Percentiles rank a stretch among this genome's conserved stretches.
Evolutionary conservation across 2,113 vertebrate species (phyloP).

Genomic region (Cavia porcellus): DNA sequence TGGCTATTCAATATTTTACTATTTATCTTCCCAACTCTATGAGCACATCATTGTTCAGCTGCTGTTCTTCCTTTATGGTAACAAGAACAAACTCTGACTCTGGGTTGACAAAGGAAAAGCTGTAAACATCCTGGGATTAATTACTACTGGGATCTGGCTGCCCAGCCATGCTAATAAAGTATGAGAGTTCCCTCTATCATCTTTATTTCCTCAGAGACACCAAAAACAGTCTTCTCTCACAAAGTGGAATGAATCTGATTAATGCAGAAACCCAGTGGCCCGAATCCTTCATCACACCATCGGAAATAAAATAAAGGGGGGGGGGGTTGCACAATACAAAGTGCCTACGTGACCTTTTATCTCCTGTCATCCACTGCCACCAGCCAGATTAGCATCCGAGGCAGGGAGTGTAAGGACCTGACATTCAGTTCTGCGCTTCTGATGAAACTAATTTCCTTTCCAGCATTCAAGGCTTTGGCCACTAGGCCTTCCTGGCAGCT

Average conservation of each 20-base stretch:
- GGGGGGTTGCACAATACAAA: not conserved
- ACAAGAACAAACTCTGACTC: not conserved
- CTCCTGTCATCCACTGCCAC: not conserved
- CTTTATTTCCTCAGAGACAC: constrained; percentile 73
- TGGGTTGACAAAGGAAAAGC: constrained; percentile 61
- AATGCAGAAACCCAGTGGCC: not conserved
- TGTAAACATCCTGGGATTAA: constrained; percentile 74
- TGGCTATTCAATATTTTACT: not conserved
- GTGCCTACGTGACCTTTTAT: constrained; percentile 14
- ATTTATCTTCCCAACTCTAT: not conserved
- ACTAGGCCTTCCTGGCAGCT: not conserved
- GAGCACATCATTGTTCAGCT: not conserved
- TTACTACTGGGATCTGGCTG: constrained; percentile 69
- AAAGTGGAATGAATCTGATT: constrained; percentile 63
- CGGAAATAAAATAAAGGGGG: not conserved
- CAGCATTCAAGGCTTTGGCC: not conserved
- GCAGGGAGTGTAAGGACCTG: constrained; percentile 45
- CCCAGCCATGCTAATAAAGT: constrained; percentile 73
- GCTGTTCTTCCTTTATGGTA: constrained; percentile 46
- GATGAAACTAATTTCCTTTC: constrained; percentile 81
- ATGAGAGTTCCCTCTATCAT: constrained; percentile 67
- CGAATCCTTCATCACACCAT: not conserved
- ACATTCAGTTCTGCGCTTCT: constrained; percentile 71
- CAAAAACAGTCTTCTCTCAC: constrained; percentile 60
- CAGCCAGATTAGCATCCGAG: constrained; percentile 42